Conservation (phyloP, 2,797 vertebrate species). For the Eidolon dupreanum region DNA sequence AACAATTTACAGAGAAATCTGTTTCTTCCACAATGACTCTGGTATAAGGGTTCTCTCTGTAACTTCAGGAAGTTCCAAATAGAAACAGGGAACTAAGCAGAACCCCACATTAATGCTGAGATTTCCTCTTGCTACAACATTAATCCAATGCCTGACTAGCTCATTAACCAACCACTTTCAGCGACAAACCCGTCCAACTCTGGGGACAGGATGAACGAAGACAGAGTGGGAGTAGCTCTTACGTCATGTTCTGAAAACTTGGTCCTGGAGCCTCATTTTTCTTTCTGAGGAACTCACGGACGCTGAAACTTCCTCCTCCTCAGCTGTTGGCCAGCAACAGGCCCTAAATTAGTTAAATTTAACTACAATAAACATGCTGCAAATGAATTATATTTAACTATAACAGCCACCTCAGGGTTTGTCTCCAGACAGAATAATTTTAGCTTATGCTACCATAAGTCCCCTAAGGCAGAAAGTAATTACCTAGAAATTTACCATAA, state of each 20-base stretch:
- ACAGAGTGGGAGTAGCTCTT: background rate
- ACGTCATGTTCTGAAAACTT: background rate
- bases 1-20: background rate
- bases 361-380: slow-evolving; percentile 68
- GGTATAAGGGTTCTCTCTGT: background rate
- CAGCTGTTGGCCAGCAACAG: slow-evolving; percentile 61
- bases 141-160: background rate
- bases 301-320: slow-evolving; percentile 50
- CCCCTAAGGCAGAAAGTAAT: slow-evolving; percentile 70
- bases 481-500: slow-evolving; percentile 64
- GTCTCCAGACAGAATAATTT: slow-evolving; percentile 71
- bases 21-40: background rate
- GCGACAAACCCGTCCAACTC: background rate
- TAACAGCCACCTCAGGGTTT: slow-evolving; percentile 66
- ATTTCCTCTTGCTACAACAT: background rate
- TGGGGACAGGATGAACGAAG: background rate
- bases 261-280: background rate
- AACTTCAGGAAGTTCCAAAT: background rate
- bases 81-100: background rate
- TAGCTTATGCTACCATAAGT: slow-evolving; percentile 58
- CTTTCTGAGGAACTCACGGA: slow-evolving; percentile 31
- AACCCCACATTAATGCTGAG: background rate
- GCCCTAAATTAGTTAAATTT: slow-evolving; percentile 69
- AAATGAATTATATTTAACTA: slow-evolving; percentile 75
- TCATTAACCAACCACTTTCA: background rate